Percentiles rank a stretch among this genome's conserved stretches.
These are phyloP conservation scores for Pachyrhynchus sulphureomaculatus DNA, from an alignment of 1,140 invertebrate genomes.

Conservation along the genomic window DNA sequence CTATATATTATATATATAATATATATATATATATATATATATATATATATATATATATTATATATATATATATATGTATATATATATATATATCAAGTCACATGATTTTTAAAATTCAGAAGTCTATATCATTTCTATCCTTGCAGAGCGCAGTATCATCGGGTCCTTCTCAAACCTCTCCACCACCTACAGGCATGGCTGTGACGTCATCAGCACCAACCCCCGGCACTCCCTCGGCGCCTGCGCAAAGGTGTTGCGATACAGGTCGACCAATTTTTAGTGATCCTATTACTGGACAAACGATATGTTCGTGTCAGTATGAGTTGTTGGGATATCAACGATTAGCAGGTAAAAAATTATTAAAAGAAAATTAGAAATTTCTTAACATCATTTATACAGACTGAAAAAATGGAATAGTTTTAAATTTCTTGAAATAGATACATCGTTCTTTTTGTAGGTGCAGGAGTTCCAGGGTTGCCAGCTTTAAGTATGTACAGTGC, in stretches of 20 bases:
- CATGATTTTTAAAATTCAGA: no score
- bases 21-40: no score
- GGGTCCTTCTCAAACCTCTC: slow-evolving; percentile 56
- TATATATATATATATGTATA: no score
- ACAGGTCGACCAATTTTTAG: slow-evolving; percentile 88
- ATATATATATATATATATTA: no score
- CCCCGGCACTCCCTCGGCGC: slow-evolving; percentile 50
- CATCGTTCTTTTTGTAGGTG: slow-evolving; percentile 43
- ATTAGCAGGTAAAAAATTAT: slow-evolving; percentile 52
- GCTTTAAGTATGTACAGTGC: slow-evolving; percentile 74
- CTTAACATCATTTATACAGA: no score
- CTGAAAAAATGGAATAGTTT: no score
- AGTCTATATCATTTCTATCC: slow-evolving; percentile 15
- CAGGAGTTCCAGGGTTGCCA: slow-evolving; percentile 57
- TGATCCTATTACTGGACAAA: slow-evolving; percentile 88
- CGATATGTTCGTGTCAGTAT: slow-evolving; percentile 90
- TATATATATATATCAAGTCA: no score
- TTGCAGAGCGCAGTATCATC: slow-evolving; percentile 55
- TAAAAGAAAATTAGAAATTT: not conserved
- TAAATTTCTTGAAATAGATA: no score
- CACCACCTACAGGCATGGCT: slow-evolving; percentile 56
- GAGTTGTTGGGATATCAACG: slow-evolving; percentile 79
- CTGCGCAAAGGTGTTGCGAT: slow-evolving; percentile 78
- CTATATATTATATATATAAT: no score
- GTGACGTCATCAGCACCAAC: slow-evolving; percentile 60